Base-by-base conservation (phyloP, 2,113 vertebrate genomes). In the Tychaedon coryphoeus region DNA sequence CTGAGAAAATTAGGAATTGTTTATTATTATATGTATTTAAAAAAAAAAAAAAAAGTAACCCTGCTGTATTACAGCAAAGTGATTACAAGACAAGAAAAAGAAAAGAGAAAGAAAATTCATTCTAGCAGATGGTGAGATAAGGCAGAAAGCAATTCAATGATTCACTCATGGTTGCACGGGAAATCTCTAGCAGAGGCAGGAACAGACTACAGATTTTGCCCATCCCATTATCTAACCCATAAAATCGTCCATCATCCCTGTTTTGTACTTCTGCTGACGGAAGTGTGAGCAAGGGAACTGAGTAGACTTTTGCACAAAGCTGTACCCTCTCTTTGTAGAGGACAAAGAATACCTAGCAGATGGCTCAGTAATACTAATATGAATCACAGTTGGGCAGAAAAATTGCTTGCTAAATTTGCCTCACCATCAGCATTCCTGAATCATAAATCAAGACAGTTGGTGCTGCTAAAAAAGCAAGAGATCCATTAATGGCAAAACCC, bases 261-360 rank as follows among this genome's bases (percentile, higher is more conserved):
- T 61, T 91, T 40, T 56, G 10, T 62, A 77, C 29, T 73, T 94
- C 53, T 75, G 65, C 81, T 95, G 61, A 91, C 0, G 2, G 47
- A 83, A 90, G 8, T 60, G 47, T n/a, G 34, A 83, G 79, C 45
- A 76, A 88, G 29, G 38, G 51, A 83, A 92, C 45, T 51, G 53
- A 83, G 64, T 42, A 90, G 78, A 70, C 43, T 90, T 92, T 57
- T 11, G 11, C 79, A 89, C 50, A 71, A 94, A 92, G 43, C 72
- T 56, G 38, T 70, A 92, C 34, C 20, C 54, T 90, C 50, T 69
- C 56, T 88, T 54, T 62, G 38, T 16, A 71, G 74, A 94, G 79
- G 86, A 93, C 88, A 96, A 96, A 94, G 50, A 92, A 91, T 86
- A 95, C 72, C 92, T 92, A 92, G 78, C 93, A 96, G 92, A 90